Base-by-base conservation (phyloP, 2,113 vertebrate genomes). In the Odontesthes bonariensis region DNA sequence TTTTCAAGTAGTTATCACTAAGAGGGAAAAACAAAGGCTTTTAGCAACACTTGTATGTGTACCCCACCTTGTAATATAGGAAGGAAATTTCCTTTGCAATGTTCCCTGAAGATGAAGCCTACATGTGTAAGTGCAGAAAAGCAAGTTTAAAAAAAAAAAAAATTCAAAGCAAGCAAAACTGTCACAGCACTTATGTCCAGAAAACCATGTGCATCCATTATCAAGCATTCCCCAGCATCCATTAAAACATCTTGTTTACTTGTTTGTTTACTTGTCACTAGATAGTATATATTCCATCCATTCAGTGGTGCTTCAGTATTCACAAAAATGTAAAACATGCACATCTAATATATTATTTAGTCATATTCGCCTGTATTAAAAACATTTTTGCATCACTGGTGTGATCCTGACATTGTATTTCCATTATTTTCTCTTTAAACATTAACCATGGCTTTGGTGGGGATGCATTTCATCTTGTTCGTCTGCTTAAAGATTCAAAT, bases 361-460 rank as follows among this genome's bases (percentile, higher is more conserved):
- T 44, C 84, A 78, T 64, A 88, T 92, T 94, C 89, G 76, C 86
- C 72, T 40, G 78, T 92, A 93, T 92, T 93, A 94, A 94, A 95
- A 95, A 89, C 93, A 84, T 90, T 91, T 91, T 90, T 90, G 89
- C 82, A 81, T 85, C 89, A 86, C 90, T 88, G 84, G 76, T 92
- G 78, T 94, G 94, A 93, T 94, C 88, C 90, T 59, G 91, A 93
- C 95, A 92, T 94, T 94, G 94, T 89, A 91, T 94, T 97, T 97
- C 97, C 96, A 98, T 97, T 96, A 97, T 95, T 93, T 86, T 92
- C 96, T 97, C 92, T 94, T 98, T 96, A 98, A 97, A 96, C 95
- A 97, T 98, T 97, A 96, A 98, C 96, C 95, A 88, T 55, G 53
- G 89, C 94, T 93, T 93, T 94, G 93, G 94, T 95, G 84, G 72